Percentiles rank a stretch among this genome's conserved stretches.
Evolutionary conservation across 2,113 vertebrate species (phyloP).

Genomic region (Saccopteryx bilineata): DNA sequence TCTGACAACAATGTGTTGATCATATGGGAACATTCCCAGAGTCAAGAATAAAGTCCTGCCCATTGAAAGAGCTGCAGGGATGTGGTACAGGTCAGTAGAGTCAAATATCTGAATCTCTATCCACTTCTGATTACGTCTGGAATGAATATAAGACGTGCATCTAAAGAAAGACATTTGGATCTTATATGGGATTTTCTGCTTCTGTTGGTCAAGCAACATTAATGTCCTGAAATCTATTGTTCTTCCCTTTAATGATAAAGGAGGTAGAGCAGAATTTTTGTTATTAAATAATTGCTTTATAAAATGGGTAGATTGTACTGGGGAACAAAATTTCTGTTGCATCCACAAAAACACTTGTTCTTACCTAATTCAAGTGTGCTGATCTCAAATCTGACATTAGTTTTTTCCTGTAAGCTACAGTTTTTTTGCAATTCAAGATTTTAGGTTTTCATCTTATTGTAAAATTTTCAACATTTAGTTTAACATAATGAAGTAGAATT

Average conservation of each 20-base stretch:
- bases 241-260: not conserved
- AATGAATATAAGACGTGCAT: not conserved
- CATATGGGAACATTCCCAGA: not conserved
- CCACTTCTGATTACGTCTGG: not conserved
- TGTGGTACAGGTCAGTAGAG: not conserved
- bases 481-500: too few species aligned
- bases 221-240: not conserved
- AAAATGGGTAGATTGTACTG: not conserved
- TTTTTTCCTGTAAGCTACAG: too few species aligned
- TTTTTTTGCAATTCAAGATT: too few species aligned
- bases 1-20: not conserved
- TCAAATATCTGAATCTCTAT: not conserved
- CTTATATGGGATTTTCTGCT: not conserved
- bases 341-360: too few species aligned
- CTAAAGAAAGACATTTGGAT: not conserved
- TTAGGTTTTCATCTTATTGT: too few species aligned
- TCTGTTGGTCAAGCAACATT: not conserved
- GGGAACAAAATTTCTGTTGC: too few species aligned
- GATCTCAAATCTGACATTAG: too few species aligned
- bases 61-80: not conserved
- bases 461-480: too few species aligned
- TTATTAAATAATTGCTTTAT: slow-evolving; percentile 21
- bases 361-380: too few species aligned
- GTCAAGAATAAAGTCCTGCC: not conserved
- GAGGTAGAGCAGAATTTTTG: not conserved